Evolutionary conservation across 2,113 vertebrate genomes (phyloP).

Genomic region (Eupsittula cactorum): DNA sequence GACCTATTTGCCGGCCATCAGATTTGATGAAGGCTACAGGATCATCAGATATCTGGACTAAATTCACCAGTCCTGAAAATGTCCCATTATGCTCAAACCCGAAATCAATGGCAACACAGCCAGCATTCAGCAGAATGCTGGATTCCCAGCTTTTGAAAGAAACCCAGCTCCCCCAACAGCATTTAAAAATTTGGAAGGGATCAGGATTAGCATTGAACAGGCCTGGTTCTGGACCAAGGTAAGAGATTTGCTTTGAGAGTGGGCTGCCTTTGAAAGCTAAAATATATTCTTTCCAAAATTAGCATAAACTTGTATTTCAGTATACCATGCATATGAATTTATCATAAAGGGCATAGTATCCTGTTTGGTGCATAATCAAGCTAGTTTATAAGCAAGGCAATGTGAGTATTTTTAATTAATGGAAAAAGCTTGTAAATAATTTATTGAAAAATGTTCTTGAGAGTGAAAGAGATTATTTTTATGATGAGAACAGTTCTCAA

Average conservation of each 20-base stretch:
- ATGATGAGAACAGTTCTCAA: neutral
- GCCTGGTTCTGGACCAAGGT: neutral
- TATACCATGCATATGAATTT: neutral
- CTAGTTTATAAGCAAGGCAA: neutral
- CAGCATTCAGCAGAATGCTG: neutral
- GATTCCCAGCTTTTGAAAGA: neutral
- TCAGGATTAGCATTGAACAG: neutral
- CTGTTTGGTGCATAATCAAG: neutral
- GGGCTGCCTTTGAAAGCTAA: neutral
- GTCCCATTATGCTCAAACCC: neutral
- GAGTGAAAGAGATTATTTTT: neutral
- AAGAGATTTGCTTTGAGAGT: neutral
- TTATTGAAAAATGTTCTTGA: neutral
- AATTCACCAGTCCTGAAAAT: neutral
- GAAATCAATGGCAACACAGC: neutral
- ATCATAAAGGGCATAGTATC: rapidly evolving
- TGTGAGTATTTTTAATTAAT: neutral
- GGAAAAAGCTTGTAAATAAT: neutral
- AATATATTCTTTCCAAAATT: neutral
- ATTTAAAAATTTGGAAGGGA: neutral
- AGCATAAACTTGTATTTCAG: neutral
- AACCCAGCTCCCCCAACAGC: neutral
- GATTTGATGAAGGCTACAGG: neutral
- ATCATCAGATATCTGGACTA: neutral
- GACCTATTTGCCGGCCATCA: neutral